Evolutionary conservation across 2,888 invertebrate species (phyloP).

Genomic region (Papilio protenor): DNA sequence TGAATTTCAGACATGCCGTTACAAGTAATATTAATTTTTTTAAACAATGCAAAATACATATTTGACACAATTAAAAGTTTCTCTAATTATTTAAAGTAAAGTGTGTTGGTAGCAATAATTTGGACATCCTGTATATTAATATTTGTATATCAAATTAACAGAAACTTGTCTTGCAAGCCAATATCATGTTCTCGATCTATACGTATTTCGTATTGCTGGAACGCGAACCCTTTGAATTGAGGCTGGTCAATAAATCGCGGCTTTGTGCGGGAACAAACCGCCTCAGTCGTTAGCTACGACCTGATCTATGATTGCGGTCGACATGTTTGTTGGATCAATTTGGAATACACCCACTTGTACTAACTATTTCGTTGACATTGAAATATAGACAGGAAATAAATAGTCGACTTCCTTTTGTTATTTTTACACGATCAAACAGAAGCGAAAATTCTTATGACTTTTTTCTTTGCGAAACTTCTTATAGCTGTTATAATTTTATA

Average conservation of each 20-base stretch:
- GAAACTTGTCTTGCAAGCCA: conserved; percentile 17
- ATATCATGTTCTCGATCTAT: conserved; percentile 11
- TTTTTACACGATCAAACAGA: too few species aligned
- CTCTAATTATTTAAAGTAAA: neutral
- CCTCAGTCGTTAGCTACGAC: conserved; percentile 57
- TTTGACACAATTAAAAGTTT: too few species aligned
- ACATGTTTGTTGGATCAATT: conserved; percentile 42
- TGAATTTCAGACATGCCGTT: too few species aligned
- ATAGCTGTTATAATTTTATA: too few species aligned
- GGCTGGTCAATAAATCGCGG: conserved; percentile 57
- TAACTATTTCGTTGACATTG: conserved; percentile 14
- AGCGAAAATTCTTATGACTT: too few species aligned
- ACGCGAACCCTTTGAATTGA: conserved; percentile 58
- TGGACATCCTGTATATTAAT: conserved; percentile 4
- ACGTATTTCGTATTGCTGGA: conserved; percentile 51
- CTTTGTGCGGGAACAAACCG: conserved; percentile 59
- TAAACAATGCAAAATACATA: too few species aligned
- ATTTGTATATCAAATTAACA: conserved; percentile 4
- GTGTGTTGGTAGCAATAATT: too few species aligned
- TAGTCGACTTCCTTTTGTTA: neutral
- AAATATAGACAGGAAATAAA: neutral
- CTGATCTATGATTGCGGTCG: conserved; percentile 54
- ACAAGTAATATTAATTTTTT: neutral
- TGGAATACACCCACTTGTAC: conserved; percentile 20
- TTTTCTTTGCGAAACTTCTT: too few species aligned